Evolutionary conservation across 2,113 vertebrate species (phyloP), one percentile per base, ranked within the genome.

Genomic region (Amphilophus citrinellus): DNA sequence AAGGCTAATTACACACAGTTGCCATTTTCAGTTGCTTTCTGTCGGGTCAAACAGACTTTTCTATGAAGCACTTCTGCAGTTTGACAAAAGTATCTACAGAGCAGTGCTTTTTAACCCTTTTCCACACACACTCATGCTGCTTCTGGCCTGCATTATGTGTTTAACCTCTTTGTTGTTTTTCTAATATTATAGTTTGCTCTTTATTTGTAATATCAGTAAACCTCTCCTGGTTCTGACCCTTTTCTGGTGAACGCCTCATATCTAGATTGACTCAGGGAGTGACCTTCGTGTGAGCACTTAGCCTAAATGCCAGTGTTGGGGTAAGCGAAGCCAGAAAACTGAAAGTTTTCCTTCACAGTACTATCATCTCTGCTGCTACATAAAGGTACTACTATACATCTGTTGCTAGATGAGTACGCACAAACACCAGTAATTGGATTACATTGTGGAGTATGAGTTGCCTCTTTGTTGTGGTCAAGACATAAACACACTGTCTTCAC

Each of bases 381-480:
- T 18, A 53, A 63, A 37, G 10, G 18, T 61, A 11, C 10, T 3
- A 18, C 17, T 18, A 27, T 14, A 7, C 13, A 15, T 61, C 15
- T 27, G 13, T 15, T 4, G 30, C 59, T 35, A 35, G 35, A 35
- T 6, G 6, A 35, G 35, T 35, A 7, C 35, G 1, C 35, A 47
- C 24, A 71, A 50, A 73, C 57, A 71, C 35, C 35, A 35, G 2
- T 58, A 62, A 32, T 10, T 56, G 22, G n/a, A 4, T 75, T 57
- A 3, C 22, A 11, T n/a, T 68, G 24, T 50, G 58, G 61, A 10
- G 13, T 78, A 14, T 30, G 65, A 59, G 58, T 44, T 62, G 5
- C 14, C 32, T 79, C 78, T 88, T 62, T 59, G 42, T 87, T 84
- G 47, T 24, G 81, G 80, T 76, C 61, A 77, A 42, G 44, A 47